A percentile compares a stretch with the other conserved stretches of the same genome.
phyloP scores from a whole-genome alignment of 2,888 invertebrate genomes.

The Calameuta idolon region DNA sequence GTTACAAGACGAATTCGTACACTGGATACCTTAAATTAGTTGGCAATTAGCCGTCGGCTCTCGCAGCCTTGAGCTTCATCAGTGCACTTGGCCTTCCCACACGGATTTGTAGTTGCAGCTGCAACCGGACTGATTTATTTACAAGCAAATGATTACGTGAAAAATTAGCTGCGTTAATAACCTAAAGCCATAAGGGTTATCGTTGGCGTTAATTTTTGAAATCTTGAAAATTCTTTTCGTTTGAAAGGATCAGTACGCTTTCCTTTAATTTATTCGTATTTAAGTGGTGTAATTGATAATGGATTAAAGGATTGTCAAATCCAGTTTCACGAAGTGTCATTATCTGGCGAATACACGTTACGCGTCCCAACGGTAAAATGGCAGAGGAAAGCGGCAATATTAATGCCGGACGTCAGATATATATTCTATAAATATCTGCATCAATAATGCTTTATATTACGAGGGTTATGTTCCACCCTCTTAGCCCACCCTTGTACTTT shows the following conservation, averaged over 20 bases:
- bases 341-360: neutral
- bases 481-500: neutral
- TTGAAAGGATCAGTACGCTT: neutral
- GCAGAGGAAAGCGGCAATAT: no score
- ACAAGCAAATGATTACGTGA: neutral
- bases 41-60: conserved; percentile 47
- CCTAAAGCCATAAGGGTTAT: neutral
- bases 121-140: neutral
- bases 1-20: neutral
- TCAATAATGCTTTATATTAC: conserved; percentile 15
- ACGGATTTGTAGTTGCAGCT: neutral
- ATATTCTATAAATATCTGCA: conserved; percentile 25
- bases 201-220: neutral
- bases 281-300: neutral
- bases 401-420: no score
- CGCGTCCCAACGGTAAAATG: neutral
- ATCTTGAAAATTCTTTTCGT: neutral
- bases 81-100: conserved; percentile 43
- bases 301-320: neutral
- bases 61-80: conserved; percentile 32
- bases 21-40: conserved; percentile 36
- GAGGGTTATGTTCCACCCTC: no score
- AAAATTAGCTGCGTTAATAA: neutral
- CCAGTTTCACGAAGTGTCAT: neutral
- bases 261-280: neutral